Evolutionary conservation across 2,888 invertebrate species (phyloP).

Genomic region (Deroplatys truncata): DNA sequence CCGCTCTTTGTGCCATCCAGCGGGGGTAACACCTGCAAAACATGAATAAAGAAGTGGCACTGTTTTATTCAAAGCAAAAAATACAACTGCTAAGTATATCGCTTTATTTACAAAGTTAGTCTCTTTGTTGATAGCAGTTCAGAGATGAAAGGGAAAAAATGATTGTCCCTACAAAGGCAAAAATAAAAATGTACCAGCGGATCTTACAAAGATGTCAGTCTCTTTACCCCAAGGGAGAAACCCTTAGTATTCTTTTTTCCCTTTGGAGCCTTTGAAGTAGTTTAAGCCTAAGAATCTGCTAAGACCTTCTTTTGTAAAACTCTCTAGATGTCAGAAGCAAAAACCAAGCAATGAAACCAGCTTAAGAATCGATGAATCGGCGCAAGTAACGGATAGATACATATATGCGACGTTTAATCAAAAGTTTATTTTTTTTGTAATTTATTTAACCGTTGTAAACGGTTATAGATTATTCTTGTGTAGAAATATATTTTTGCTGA

Average conservation of each 20-base stretch:
- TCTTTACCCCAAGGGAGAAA: not conserved
- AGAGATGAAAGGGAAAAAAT: not conserved
- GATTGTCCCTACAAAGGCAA: not conserved
- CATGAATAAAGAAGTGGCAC: not conserved
- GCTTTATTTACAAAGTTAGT: not conserved
- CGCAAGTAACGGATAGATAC: no score
- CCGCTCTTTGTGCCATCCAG: constrained; percentile 90
- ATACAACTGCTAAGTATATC: not conserved
- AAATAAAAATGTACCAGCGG: not conserved
- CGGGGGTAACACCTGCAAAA: constrained; percentile 73
- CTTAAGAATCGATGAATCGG: no score
- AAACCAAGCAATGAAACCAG: no score
- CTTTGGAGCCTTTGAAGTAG: not conserved
- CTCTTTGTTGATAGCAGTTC: not conserved
- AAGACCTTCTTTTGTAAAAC: not conserved
- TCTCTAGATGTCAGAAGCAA: no score
- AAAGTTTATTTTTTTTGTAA: no score
- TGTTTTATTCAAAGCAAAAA: not conserved
- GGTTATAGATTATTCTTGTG: no score
- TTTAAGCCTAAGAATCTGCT: not conserved
- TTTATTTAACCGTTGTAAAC: no score
- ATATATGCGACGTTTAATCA: no score
- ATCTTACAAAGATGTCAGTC: not conserved
- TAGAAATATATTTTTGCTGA: no score
- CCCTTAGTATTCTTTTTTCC: not conserved